phyloP scores from a whole-genome alignment of 2,113 vertebrate genomes.

The Protobothrops flavoviridis region DNA sequence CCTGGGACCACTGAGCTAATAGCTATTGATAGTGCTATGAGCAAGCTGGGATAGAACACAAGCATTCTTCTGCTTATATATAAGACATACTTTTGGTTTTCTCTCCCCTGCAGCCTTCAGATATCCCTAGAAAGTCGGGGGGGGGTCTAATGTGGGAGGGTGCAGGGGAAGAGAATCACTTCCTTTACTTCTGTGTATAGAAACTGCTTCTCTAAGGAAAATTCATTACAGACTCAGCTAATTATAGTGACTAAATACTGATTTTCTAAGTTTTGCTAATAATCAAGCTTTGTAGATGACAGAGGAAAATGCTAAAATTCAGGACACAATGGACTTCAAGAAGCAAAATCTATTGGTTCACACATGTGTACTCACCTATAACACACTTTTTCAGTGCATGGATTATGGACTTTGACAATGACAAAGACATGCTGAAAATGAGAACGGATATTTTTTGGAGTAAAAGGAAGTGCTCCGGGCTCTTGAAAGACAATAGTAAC shows the following conservation, averaged over 20 bases:
- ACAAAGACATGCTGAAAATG: conserved; percentile 98
- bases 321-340: background rate
- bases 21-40: background rate
- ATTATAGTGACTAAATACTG: background rate
- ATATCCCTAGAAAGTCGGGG: background rate
- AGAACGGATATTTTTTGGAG: conserved; percentile 94
- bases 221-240: background rate
- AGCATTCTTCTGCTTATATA: background rate
- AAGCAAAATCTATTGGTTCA: background rate
- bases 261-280: background rate
- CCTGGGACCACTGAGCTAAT: background rate
- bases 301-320: background rate
- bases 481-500: conserved; percentile 99
- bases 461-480: conserved; percentile 94
- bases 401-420: conserved; percentile 94
- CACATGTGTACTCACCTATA: conserved; percentile 84
- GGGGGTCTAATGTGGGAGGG: background rate
- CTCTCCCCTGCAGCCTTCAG: background rate
- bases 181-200: background rate
- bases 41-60: background rate
- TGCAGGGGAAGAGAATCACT: background rate
- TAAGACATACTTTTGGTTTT: background rate
- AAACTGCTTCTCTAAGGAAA: background rate
- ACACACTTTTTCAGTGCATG: conserved; percentile 95
- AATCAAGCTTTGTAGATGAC: background rate